A percentile compares a stretch with the other conserved stretches of the same genome.
phyloP scores from a whole-genome alignment of 53 echinoderm and acorn worm species.

The Holothuria scabra region DNA sequence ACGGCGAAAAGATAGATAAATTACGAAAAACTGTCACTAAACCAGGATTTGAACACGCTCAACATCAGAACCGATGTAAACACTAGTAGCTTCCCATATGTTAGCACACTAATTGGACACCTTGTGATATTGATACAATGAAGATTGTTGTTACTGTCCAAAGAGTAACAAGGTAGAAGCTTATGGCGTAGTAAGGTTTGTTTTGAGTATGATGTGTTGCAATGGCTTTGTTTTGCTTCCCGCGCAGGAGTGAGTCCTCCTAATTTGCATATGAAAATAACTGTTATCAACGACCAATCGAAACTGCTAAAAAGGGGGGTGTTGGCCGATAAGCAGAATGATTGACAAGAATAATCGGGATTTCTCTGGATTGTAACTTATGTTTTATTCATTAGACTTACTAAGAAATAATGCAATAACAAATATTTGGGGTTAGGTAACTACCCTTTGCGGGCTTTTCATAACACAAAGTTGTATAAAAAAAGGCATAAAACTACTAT shows the following conservation, averaged over 20 bases:
- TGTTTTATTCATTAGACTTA: conserved; percentile 23
- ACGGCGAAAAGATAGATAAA: conserved; percentile 38
- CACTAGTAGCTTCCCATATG: conserved; percentile 14
- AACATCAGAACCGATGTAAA: not conserved
- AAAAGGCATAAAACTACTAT: no score
- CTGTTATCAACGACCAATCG: conserved; percentile 67
- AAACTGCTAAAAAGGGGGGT: conserved; percentile 29
- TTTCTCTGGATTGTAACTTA: not conserved
- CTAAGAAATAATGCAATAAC: conserved; percentile 19
- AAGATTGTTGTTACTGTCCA: no score
- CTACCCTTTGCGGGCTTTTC: no score
- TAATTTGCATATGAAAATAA: conserved; percentile 78
- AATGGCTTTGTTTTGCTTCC: conserved; percentile 82
- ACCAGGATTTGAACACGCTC: conserved; percentile 7
- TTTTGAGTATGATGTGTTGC: conserved; percentile 64
- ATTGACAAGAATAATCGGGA: conserved; percentile 49
- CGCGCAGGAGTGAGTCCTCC: conserved; percentile 45
- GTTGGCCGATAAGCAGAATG: conserved; percentile 50
- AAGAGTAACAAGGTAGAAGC: conserved; percentile 9
- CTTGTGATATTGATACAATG: not conserved
- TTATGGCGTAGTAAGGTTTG: conserved; percentile 96
- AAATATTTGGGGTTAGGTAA: not conserved
- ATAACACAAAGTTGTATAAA: no score
- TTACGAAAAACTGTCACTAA: not conserved
- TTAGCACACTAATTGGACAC: conserved; percentile 27